A percentile compares a stretch with the other conserved stretches of the same genome.
Evolutionary conservation across 2,888 invertebrate genomes (phyloP).

Genomic region (Falcaria lacertinaria): DNA sequence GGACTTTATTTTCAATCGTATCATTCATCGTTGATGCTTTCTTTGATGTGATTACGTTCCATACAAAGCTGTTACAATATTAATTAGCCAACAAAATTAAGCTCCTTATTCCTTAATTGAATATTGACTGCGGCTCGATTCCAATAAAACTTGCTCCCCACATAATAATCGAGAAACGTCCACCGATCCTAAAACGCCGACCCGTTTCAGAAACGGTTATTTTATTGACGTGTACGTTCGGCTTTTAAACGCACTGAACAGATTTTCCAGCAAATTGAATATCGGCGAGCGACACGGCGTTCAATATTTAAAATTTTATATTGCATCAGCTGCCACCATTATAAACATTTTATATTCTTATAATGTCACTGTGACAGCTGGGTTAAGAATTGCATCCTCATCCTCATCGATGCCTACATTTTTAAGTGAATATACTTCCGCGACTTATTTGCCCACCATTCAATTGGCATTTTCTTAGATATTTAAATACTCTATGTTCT

Average conservation of each 20-base stretch:
- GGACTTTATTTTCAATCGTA: too few species aligned
- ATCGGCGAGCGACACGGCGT: slow-evolving; percentile 36
- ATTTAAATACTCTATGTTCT: too few species aligned
- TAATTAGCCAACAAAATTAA: background rate
- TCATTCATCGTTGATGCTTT: too few species aligned
- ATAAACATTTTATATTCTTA: slow-evolving; percentile 50
- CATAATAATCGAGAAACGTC: slow-evolving; percentile 4
- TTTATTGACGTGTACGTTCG: slow-evolving; percentile 43
- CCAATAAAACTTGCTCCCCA: background rate
- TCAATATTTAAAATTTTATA: slow-evolving; percentile 77
- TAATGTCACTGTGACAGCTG: slow-evolving; percentile 30
- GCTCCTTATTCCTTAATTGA: background rate
- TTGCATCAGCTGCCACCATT: slow-evolving; percentile 67
- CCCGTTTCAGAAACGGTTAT: slow-evolving; percentile 29
- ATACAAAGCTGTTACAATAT: too few species aligned
- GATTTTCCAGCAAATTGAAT: slow-evolving; percentile 62
- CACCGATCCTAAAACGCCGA: slow-evolving; percentile 15
- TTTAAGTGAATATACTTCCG: too few species aligned
- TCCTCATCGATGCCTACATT: slow-evolving; percentile 4
- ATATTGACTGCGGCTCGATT: background rate
- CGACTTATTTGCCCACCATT: too few species aligned
- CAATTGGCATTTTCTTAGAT: too few species aligned
- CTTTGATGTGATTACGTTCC: too few species aligned
- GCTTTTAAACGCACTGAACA: slow-evolving; percentile 21
- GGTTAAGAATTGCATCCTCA: slow-evolving; percentile 18